Evolutionary conservation across 92 coral and sea anemone species (phyloP).

Genomic region (Heliopora coerulea): DNA sequence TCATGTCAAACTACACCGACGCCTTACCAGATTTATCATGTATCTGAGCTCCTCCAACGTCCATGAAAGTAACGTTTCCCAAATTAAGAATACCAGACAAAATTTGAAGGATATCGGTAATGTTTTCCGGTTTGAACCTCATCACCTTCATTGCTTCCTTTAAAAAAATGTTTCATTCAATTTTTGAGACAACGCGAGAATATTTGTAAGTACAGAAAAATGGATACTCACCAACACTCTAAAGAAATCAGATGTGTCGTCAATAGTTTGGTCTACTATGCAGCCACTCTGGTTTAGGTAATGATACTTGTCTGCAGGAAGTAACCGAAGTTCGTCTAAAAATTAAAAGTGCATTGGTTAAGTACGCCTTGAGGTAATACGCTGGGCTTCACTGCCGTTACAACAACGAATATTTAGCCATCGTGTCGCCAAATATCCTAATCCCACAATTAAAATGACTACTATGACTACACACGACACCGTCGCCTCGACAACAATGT

Average conservation of each 20-base stretch:
- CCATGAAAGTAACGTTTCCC: slow-evolving; percentile 85
- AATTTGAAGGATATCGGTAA: slow-evolving; percentile 83
- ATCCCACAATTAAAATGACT: too few relatives aligned
- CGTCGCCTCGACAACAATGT: too few relatives aligned
- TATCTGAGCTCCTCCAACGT: slow-evolving; percentile 93
- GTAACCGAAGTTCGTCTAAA: slow-evolving; percentile 71
- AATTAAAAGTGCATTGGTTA: too few relatives aligned
- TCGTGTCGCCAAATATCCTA: too few relatives aligned
- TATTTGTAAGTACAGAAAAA: not conserved
- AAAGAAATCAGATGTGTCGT: slow-evolving; percentile 84
- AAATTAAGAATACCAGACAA: slow-evolving; percentile 84
- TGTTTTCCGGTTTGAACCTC: slow-evolving; percentile 78
- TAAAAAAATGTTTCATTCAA: too few relatives aligned
- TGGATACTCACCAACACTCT: slow-evolving; percentile 71
- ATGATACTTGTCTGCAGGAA: slow-evolving; percentile 82
- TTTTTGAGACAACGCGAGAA: too few relatives aligned
- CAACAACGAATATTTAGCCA: too few relatives aligned
- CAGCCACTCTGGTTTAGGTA: slow-evolving; percentile 93
- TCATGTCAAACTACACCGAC: too few relatives aligned
- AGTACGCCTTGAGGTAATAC: too few relatives aligned
- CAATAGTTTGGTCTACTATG: slow-evolving; percentile 84
- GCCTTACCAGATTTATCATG: slow-evolving; percentile 82
- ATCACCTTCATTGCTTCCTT: slow-evolving; percentile 96
- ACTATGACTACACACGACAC: too few relatives aligned
- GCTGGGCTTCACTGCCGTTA: too few relatives aligned